Percentiles rank a stretch among this genome's conserved stretches.
phyloP scores from a whole-genome alignment of 2,888 invertebrate species.

The Helobdella robusta region DNA sequence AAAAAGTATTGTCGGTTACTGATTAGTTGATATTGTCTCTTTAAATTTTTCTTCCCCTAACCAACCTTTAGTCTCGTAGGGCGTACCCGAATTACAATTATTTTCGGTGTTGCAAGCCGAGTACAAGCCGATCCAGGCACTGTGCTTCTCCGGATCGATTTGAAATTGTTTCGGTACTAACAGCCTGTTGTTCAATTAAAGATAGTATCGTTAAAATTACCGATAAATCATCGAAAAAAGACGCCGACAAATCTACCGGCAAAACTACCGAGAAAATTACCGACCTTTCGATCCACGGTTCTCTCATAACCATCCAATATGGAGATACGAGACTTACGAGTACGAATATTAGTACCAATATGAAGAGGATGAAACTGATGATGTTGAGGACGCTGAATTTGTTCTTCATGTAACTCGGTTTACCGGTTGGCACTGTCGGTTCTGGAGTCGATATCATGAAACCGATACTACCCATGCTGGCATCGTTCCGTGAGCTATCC shows the following conservation, averaged over 20 bases:
- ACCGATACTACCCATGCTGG: conserved; percentile 3
- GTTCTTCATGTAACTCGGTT: not conserved
- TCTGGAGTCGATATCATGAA: conserved; percentile 15
- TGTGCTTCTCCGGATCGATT: conserved; percentile 14
- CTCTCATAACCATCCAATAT: conserved; percentile 14
- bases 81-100: conserved; percentile 10
- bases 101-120: conserved; percentile 18
- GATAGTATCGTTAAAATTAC: not conserved
- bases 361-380: conserved; percentile 5
- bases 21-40: not conserved
- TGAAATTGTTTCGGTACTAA: conserved; percentile 17
- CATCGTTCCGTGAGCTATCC: not conserved
- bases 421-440: not conserved
- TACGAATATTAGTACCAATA: not conserved
- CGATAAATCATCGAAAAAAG: too few species aligned
- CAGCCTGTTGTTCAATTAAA: not conserved
- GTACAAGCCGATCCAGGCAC: conserved; percentile 21
- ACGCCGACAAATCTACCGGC: not conserved
- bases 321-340: conserved; percentile 11
- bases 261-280: not conserved
- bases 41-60: not conserved
- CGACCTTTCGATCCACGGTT: conserved; percentile 23
- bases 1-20: not conserved
- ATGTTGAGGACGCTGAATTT: not conserved
- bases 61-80: conserved; percentile 4